phyloP scores from a whole-genome alignment of 2,888 invertebrate genomes.

The Agrochola macilenta region DNA sequence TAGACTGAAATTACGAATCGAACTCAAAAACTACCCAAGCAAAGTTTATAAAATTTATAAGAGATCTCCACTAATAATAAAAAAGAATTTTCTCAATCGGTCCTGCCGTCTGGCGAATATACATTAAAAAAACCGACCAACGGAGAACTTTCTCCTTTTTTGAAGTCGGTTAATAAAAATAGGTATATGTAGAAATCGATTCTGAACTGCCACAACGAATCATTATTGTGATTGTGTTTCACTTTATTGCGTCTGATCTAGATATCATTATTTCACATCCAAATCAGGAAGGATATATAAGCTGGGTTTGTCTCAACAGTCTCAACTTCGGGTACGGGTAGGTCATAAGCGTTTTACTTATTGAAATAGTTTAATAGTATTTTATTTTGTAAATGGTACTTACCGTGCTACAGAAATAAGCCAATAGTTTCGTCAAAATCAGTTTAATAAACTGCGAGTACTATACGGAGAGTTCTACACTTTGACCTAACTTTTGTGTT shows the following conservation, averaged over 20 bases:
- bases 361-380: not conserved
- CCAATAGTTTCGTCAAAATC: not conserved
- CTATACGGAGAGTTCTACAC: not conserved
- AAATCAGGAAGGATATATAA: not conserved
- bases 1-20: too few species aligned
- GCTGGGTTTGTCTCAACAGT: not conserved
- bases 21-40: too few species aligned
- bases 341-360: not conserved
- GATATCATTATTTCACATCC: not conserved
- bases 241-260: not conserved
- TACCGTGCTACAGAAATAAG: too few species aligned
- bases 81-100: too few species aligned
- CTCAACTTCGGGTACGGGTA: not conserved
- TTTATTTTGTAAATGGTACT: not conserved
- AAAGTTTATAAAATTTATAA: too few species aligned
- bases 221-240: not conserved
- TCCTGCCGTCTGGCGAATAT: too few species aligned
- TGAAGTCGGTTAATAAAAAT: too few species aligned
- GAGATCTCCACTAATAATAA: too few species aligned
- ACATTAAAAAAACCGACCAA: too few species aligned
- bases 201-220: not conserved
- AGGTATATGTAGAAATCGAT: not conserved
- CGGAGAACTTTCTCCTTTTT: too few species aligned
- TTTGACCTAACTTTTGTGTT: constrained; percentile 5
- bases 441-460: not conserved